Percentiles rank a stretch among this genome's conserved stretches.
phyloP scores from a whole-genome alignment of 2,797 vertebrate genomes.

The Percopsis omiscomaycus region DNA sequence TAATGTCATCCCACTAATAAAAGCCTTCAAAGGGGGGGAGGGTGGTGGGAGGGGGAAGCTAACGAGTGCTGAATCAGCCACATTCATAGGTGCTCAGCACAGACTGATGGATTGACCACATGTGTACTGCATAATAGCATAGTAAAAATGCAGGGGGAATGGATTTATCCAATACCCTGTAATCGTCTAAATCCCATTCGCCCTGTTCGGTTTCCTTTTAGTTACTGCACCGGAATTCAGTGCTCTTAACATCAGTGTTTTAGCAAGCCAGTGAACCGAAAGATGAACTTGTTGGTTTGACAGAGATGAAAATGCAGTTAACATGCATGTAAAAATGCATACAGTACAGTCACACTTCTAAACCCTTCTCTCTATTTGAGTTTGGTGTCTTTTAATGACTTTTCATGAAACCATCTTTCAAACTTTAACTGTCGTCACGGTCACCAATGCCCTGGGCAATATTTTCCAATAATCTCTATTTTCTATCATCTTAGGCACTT shows the following conservation, averaged over 20 bases:
- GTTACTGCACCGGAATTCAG: conserved; percentile 17
- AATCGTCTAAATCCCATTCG: conserved; percentile 34
- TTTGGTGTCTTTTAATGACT: too few species aligned
- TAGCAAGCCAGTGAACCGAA: conserved; percentile 3
- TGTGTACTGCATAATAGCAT: conserved; percentile 39
- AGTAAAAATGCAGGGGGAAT: conserved; percentile 20
- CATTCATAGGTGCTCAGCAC: conserved; percentile 35
- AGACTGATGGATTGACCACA: conserved; percentile 54
- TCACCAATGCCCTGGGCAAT: too few species aligned
- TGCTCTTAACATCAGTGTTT: conserved; percentile 22
- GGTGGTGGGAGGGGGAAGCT: conserved; percentile 18
- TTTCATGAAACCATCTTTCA: too few species aligned
- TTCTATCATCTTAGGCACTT: too few species aligned
- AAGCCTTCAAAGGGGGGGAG: conserved; percentile 44
- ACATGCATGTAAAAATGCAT: too few species aligned
- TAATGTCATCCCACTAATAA: conserved; percentile 63
- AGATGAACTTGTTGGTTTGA: too few species aligned
- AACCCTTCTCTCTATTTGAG: too few species aligned
- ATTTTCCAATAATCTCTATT: too few species aligned
- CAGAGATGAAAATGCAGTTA: too few species aligned
- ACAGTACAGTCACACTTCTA: too few species aligned
- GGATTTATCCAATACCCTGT: conserved; percentile 9
- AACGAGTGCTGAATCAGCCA: conserved; percentile 45
- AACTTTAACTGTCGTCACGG: too few species aligned
- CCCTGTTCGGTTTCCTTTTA: conserved; percentile 34